phyloP scores from a whole-genome alignment of 2,113 vertebrate species.

The Recurvirostra avosetta region DNA sequence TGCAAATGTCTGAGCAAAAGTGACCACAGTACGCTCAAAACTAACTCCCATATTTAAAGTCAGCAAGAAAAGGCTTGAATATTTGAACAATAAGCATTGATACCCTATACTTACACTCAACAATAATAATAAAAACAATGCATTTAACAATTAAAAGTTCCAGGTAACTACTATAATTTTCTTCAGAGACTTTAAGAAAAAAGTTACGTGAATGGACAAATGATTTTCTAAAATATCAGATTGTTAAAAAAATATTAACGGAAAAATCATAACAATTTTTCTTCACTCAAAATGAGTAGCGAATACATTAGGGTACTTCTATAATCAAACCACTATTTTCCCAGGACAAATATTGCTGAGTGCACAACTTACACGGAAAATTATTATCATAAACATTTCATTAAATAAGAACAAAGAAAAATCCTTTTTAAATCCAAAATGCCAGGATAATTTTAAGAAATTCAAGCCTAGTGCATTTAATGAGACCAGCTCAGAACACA shows the following conservation, averaged over 20 bases:
- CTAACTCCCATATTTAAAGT: not conserved
- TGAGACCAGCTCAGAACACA: not conserved
- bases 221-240: not conserved
- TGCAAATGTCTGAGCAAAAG: not conserved
- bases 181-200: not conserved
- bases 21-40: not conserved
- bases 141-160: not conserved
- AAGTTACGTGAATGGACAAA: not conserved
- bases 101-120: not conserved
- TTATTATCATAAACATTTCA: not conserved
- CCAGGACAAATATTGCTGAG: not conserved
- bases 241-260: not conserved
- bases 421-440: not conserved
- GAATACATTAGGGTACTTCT: not conserved
- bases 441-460: slow-evolving; percentile 4
- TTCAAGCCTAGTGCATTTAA: not conserved
- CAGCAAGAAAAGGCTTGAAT: not conserved
- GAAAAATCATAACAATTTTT: not conserved
- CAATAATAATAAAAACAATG: not conserved
- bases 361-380: not conserved
- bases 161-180: not conserved
- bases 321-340: slow-evolving; percentile 42
- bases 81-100: not conserved
- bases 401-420: not conserved
- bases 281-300: not conserved